These are phyloP conservation scores for Danio kyathit DNA, from an alignment of 2,797 vertebrate genomes.

Conservation along the genomic window DNA sequence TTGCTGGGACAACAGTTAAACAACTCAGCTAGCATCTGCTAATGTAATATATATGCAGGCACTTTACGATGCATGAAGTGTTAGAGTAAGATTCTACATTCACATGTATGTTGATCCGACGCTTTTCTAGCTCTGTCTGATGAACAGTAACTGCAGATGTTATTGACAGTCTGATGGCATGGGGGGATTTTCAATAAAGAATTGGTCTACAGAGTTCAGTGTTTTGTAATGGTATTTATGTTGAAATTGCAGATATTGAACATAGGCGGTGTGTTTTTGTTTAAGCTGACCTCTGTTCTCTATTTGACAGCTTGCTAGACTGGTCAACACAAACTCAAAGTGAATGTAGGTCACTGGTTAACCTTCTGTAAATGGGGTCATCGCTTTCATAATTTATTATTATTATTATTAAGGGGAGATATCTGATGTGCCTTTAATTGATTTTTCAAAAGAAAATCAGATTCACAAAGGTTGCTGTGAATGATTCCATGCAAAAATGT, in stretches of 20 bases:
- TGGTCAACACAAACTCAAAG: not conserved
- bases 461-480: not conserved
- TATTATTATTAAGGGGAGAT: not conserved
- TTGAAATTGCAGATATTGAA: not conserved
- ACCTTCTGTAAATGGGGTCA: not conserved
- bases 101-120: too few species aligned
- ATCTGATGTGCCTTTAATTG: not conserved
- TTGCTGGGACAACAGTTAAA: not conserved
- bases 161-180: not conserved
- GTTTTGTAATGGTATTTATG: not conserved
- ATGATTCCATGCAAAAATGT: not conserved
- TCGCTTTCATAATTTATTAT: slow-evolving; percentile 3
- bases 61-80: not conserved
- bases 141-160: not conserved
- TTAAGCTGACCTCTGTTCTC: not conserved
- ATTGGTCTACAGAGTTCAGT: not conserved
- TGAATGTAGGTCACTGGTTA: slow-evolving; percentile 17
- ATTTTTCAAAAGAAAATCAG: not conserved
- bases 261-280: not conserved
- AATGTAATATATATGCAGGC: not conserved
- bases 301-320: not conserved
- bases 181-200: not conserved
- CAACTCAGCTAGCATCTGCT: not conserved
- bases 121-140: too few species aligned
- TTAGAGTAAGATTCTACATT: too few species aligned